Evolutionary conservation across 2,113 vertebrate species (phyloP).

Genomic region (Leucosticte australis): DNA sequence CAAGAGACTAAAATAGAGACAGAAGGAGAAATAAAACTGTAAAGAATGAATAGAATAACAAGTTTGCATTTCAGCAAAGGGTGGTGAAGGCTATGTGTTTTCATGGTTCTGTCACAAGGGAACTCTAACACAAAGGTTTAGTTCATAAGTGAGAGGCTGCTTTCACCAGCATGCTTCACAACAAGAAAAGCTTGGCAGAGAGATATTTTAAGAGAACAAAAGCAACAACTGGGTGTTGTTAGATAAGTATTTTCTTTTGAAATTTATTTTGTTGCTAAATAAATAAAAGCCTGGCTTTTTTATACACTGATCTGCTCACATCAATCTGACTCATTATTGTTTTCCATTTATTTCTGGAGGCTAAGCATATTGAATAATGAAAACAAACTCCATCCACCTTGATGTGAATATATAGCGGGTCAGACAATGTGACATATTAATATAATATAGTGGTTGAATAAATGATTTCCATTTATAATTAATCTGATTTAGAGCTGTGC

Average conservation of each 20-base stretch:
- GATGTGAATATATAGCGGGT: not conserved
- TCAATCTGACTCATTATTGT: not conserved
- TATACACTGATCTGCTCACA: not conserved
- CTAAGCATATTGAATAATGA: not conserved
- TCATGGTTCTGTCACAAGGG: not conserved
- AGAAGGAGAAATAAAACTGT: not conserved
- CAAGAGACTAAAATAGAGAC: not conserved
- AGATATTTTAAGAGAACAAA: not conserved
- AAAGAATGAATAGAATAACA: not conserved
- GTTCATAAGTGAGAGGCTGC: not conserved
- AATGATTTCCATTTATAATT: slow-evolving; percentile 9
- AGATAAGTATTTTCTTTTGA: not conserved
- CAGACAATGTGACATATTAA: not conserved
- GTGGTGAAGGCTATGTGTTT: not conserved
- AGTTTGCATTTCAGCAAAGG: not conserved
- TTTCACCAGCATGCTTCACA: not conserved
- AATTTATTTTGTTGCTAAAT: not conserved
- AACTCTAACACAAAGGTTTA: not conserved
- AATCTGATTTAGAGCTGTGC: slow-evolving; percentile 5
- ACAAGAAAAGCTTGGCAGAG: not conserved
- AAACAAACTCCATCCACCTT: not conserved
- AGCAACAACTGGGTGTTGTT: not conserved
- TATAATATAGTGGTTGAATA: not conserved
- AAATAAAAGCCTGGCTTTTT: not conserved
- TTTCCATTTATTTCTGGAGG: not conserved